These are phyloP conservation scores for Polypterus bichir DNA, from an alignment of 2,113 vertebrate genomes.

Conservation along the genomic window DNA sequence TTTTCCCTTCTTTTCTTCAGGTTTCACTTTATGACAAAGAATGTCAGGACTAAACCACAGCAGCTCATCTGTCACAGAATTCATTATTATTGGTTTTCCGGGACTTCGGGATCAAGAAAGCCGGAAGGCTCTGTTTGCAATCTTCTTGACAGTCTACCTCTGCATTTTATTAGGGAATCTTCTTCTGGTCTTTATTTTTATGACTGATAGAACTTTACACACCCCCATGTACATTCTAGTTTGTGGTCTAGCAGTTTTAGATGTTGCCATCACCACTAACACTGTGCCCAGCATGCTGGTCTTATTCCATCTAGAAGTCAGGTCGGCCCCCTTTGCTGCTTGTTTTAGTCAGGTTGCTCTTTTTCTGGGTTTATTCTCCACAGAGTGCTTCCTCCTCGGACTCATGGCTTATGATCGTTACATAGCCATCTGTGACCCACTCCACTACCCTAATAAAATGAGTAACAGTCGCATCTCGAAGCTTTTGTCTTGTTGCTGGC, in stretches of 20 bases:
- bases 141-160: background rate
- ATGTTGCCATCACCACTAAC: background rate
- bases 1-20: too few relatives aligned
- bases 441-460: background rate
- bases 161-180: background rate
- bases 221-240: background rate
- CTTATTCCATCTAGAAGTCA: background rate
- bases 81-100: background rate
- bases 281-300: background rate
- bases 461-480: background rate
- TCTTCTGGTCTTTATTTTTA: background rate
- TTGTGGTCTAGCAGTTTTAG: background rate
- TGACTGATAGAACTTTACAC: background rate
- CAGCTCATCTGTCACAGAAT: background rate
- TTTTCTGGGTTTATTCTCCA: background rate
- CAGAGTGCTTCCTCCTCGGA: background rate
- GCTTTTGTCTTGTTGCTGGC: background rate
- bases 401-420: slow-evolving; percentile 1
- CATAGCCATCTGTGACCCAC: background rate
- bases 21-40: too few relatives aligned
- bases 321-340: background rate
- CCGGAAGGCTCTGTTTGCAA: background rate
- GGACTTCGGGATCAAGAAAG: slow-evolving; percentile 1
- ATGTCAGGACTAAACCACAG: background rate
- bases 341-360: background rate